A percentile compares a stretch with the other conserved stretches of the same genome.
These are phyloP conservation scores for Onychostruthus taczanowskii DNA, from an alignment of 2,113 vertebrate species.

Conservation along the genomic window DNA sequence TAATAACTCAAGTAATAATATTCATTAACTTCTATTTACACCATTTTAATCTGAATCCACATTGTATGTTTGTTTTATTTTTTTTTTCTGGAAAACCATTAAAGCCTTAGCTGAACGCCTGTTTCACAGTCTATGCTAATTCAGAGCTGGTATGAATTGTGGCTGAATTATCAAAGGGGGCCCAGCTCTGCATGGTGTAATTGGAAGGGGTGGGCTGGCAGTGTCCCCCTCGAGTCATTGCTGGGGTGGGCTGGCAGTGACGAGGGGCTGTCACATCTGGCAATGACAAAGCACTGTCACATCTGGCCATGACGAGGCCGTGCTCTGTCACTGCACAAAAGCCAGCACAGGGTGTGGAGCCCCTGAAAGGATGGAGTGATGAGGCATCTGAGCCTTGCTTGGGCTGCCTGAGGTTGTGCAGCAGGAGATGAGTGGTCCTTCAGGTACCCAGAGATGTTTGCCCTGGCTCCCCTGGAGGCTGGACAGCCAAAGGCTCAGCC, in stretches of 20 bases:
- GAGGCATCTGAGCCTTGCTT: not conserved
- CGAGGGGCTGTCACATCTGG: not conserved
- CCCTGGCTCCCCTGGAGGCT: not conserved
- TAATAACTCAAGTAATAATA: constrained; percentile 65
- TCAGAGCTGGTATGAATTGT: not conserved
- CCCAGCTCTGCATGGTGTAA: not conserved
- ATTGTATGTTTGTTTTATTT: not conserved
- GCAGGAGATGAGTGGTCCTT: not conserved
- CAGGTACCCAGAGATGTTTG: not conserved
- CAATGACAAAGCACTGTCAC: not conserved
- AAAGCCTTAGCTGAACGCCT: not conserved
- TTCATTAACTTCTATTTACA: constrained; percentile 72
- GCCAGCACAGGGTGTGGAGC: accelerated
- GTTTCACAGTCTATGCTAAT: not conserved
- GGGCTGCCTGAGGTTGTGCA: accelerated
- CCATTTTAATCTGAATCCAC: constrained; percentile 49
- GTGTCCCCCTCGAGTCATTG: not conserved
- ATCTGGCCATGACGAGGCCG: not conserved
- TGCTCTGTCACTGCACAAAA: not conserved
- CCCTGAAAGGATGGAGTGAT: accelerated
- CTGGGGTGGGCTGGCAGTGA: not conserved
- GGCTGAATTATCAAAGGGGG: not conserved
- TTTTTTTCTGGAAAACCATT: not conserved
- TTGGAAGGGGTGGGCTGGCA: not conserved
- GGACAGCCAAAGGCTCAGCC: not conserved